Evolutionary conservation across 2,888 invertebrate genomes (phyloP).

Genomic region (Bimastos eiseni): DNA sequence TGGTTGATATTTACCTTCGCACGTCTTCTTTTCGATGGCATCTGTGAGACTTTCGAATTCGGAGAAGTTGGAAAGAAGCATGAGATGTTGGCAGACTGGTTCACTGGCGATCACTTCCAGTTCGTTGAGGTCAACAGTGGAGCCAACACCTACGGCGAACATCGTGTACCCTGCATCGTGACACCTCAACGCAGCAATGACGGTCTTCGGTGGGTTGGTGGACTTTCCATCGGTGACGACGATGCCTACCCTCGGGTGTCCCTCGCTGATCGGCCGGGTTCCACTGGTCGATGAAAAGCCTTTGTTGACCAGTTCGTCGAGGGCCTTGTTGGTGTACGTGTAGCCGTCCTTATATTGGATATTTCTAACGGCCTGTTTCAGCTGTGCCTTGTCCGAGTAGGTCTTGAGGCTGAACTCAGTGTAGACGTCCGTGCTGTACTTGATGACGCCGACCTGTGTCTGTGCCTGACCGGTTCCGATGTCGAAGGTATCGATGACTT

Average conservation of each 20-base stretch:
- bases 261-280: conserved; percentile 31
- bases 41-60: conserved; percentile 40
- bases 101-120: conserved; percentile 40
- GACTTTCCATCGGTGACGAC: conserved; percentile 43
- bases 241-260: conserved; percentile 38
- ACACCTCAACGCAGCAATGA: conserved; percentile 31
- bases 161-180: conserved; percentile 41
- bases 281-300: conserved; percentile 33
- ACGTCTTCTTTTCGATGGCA: conserved; percentile 39
- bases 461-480: conserved; percentile 29
- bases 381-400: not conserved
- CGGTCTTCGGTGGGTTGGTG: conserved; percentile 28
- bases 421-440: conserved; percentile 64
- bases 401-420: conserved; percentile 57
- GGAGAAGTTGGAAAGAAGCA: conserved; percentile 37
- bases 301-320: conserved; percentile 28
- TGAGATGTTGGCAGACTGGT: conserved; percentile 39
- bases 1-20: conserved; percentile 37
- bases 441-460: conserved; percentile 33
- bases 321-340: conserved; percentile 42
- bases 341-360: conserved; percentile 35
- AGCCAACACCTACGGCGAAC: conserved; percentile 41
- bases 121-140: conserved; percentile 32
- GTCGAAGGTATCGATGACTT: conserved; percentile 35
- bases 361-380: conserved; percentile 18